Evolutionary conservation across 2,797 vertebrate species (phyloP), one percentile per base, ranked within the genome.

Genomic region (Vipera latastei): DNA sequence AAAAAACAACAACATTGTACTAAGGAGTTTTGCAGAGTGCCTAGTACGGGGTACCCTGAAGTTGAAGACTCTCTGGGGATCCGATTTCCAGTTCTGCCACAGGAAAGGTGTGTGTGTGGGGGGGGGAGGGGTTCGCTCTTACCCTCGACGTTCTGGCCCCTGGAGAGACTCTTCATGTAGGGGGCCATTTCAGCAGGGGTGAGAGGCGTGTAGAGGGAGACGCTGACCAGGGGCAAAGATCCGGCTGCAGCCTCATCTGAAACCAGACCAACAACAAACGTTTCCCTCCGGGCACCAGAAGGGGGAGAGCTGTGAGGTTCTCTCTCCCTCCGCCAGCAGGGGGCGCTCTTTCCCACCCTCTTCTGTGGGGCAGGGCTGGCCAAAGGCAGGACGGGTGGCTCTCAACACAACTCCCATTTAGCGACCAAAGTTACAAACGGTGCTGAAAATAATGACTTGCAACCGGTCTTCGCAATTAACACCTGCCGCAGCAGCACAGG

Each of bases 81-180:
- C 4, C 25, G 6, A 48, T 44, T 12, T 13, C 11, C 6, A 2
- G 2, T 6, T 18, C 3, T 13, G 78, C 18, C 3, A 12, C 3
- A 8, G 25, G 69, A 86, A 56, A 85, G 14, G 38, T 0, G 44
- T 48, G 44, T 44, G 44, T 44, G 44, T 44, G 44, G 7, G 1
- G 7, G 60, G 8, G 4, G 22, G 0, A 56, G 3, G 2, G 63
- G 0, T 2, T 28, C 2, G 14, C 6, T 59, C 55, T 86, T 12
- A 99, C 99, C 99, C 95, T 99, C 99, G 0, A 99, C 98, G 0
- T 98, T 98, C 85, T 99, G 98, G 92, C 99, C 99, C 95, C 98
- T 98, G 22, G 99, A 98, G 16, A 99, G 98, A 96, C 99, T 98
- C 95, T 98, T 99, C 96, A 99, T 97, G 91, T 99, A 99, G 0